phyloP scores from a whole-genome alignment of 2,113 vertebrate species.

The Sterna hirundo region DNA sequence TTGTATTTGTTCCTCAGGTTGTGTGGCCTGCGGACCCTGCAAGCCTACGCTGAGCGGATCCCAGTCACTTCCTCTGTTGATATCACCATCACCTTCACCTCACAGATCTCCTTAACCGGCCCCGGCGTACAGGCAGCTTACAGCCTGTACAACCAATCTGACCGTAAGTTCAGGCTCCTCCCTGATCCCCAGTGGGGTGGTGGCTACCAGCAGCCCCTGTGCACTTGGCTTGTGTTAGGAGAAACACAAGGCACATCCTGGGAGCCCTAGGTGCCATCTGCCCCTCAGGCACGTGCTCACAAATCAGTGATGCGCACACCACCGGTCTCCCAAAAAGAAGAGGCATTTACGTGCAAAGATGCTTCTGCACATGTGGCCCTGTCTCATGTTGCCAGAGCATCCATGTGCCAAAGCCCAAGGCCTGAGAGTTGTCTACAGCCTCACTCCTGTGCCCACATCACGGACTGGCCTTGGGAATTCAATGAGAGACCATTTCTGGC shows the following conservation, averaged over 20 bases:
- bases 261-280: neutral
- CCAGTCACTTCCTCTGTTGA: constrained; percentile 72
- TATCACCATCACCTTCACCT: constrained; percentile 84
- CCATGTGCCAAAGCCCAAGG: neutral
- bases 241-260: neutral
- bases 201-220: neutral
- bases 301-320: neutral
- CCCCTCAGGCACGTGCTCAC: neutral
- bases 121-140: constrained; percentile 87
- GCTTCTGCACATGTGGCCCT: neutral
- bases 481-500: neutral
- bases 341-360: neutral
- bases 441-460: neutral
- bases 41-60: constrained; percentile 85
- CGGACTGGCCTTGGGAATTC: neutral
- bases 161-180: constrained; percentile 78
- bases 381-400: neutral
- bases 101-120: constrained; percentile 87
- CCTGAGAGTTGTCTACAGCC: neutral
- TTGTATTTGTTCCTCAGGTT: constrained; percentile 78
- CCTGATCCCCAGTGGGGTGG: neutral
- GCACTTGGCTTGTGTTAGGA: neutral
- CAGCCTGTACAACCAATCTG: constrained; percentile 88
- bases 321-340: neutral
- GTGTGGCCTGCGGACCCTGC: constrained; percentile 84